phyloP scores from a whole-genome alignment of 2,113 vertebrate species.

The Pipa parva region DNA sequence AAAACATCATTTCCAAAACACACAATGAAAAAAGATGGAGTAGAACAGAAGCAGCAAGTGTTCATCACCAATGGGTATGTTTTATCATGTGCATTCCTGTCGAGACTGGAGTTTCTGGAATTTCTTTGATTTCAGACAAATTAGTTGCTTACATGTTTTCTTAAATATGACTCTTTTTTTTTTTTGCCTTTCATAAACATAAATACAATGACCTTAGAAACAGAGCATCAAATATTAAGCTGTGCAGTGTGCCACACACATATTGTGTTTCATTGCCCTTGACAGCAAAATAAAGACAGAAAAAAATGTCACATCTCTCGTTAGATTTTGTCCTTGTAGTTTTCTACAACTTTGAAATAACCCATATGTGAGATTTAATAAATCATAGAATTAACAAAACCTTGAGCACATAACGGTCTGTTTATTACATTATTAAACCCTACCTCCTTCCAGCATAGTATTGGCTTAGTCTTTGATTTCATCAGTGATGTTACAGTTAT shows the following conservation, averaged over 20 bases:
- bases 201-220: not conserved
- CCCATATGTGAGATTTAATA: not conserved
- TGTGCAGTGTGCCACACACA: not conserved
- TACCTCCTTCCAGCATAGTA: slow-evolving; percentile 53
- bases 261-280: slow-evolving; percentile 2
- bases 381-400: slow-evolving; percentile 55
- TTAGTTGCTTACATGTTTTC: not conserved
- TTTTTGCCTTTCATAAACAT: too few relatives aligned
- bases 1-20: too few relatives aligned
- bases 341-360: not conserved
- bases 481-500: not conserved
- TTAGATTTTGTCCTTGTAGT: not conserved
- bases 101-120: too few relatives aligned
- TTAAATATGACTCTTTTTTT: not conserved
- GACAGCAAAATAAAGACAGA: not conserved
- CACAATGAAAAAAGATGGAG: too few relatives aligned
- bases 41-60: not conserved
- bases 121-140: not conserved
- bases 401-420: slow-evolving; percentile 63
- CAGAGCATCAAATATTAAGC: too few relatives aligned
- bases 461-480: not conserved
- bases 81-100: too few relatives aligned
- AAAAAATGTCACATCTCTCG: not conserved
- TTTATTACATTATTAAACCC: slow-evolving; percentile 66
- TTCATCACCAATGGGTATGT: not conserved